Conservation (phyloP, 2,888 invertebrate genomes). For the Lithophane socia region DNA sequence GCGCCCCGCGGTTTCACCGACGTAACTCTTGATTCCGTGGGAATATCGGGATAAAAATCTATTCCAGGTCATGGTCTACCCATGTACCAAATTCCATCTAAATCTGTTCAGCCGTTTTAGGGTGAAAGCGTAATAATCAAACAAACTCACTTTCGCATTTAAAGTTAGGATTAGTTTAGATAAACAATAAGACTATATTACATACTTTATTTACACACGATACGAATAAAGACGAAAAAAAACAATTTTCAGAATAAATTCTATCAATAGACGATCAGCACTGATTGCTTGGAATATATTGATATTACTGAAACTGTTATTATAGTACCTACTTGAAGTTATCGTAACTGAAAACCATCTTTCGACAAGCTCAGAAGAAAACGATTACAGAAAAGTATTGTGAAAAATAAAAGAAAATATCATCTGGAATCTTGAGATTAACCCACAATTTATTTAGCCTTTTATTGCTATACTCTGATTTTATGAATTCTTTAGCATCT, state of each 20-base stretch:
- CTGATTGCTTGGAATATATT: constrained; percentile 9
- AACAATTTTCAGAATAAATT: constrained; percentile 1
- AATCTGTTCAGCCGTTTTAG: no score
- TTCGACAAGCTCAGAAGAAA: background rate
- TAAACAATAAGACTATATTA: background rate
- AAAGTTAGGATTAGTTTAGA: no score
- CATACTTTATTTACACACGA: background rate
- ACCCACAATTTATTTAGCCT: constrained; percentile 13
- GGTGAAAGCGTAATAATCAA: no score
- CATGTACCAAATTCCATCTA: no score
- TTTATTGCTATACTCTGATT: constrained; percentile 9
- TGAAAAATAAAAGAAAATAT: constrained; percentile 6
- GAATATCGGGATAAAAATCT: no score
- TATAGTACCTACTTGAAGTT: constrained; percentile 8
- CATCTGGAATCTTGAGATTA: background rate
- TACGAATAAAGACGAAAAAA: background rate
- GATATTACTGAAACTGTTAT: constrained; percentile 5
- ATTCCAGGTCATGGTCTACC: no score
- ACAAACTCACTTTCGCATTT: no score
- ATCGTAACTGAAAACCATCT: constrained; percentile 17
- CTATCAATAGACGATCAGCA: background rate
- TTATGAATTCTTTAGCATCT: constrained; percentile 7
- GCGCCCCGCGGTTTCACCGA: no score
- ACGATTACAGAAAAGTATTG: background rate
- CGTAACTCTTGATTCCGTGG: no score